Evolutionary conservation across 2,888 invertebrate genomes (phyloP).

Genomic region (Volucella inanis): DNA sequence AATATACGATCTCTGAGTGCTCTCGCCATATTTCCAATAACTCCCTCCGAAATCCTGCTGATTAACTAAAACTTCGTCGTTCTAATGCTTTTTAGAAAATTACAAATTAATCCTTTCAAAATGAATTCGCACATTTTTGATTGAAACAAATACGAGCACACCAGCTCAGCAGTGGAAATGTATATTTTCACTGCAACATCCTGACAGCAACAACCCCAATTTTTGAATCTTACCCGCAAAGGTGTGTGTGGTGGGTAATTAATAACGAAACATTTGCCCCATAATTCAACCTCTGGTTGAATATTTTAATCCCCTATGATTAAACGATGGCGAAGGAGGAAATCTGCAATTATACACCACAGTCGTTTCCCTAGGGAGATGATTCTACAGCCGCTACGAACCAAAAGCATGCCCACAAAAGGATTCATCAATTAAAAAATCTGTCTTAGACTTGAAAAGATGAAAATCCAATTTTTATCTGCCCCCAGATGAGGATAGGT

Average conservation of each 20-base stretch:
- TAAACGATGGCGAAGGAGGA: constrained; percentile 52
- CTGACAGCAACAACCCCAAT: constrained; percentile 52
- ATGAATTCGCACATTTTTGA: constrained; percentile 72
- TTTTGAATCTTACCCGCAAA: constrained; percentile 8
- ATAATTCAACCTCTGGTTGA: constrained; percentile 76
- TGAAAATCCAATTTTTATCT: constrained; percentile 27
- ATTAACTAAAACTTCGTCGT: constrained; percentile 41
- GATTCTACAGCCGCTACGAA: not conserved
- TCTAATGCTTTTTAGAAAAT: constrained; percentile 58
- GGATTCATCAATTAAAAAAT: constrained; percentile 53
- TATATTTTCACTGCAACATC: not conserved
- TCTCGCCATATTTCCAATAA: too few species aligned
- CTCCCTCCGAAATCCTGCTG: not conserved
- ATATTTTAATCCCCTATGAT: constrained; percentile 71
- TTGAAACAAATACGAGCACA: constrained; percentile 36
- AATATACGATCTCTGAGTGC: too few species aligned
- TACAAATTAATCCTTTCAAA: constrained; percentile 72
- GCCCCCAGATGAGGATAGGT: not conserved
- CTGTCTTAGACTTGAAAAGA: constrained; percentile 29
- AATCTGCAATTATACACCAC: constrained; percentile 68
- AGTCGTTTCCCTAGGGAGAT: constrained; percentile 38
- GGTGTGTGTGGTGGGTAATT: constrained; percentile 78
- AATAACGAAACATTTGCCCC: constrained; percentile 83
- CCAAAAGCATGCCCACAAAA: not conserved
- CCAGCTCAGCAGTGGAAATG: not conserved